Percentiles rank a stretch among this genome's conserved stretches.
phyloP scores from a whole-genome alignment of 2,888 invertebrate genomes.

The Ochropacha duplaris region DNA sequence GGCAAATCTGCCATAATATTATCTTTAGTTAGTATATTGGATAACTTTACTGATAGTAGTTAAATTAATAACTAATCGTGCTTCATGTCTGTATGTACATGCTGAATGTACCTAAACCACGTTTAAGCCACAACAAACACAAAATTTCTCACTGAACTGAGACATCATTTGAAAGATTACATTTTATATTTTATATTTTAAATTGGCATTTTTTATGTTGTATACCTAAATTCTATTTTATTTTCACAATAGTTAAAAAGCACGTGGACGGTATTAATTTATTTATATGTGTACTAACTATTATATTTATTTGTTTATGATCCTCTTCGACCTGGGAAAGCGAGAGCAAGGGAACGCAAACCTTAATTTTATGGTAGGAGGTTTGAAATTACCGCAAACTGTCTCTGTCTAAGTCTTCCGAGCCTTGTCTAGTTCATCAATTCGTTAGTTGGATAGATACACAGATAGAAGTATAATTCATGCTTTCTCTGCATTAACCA shows the following conservation, averaged over 20 bases:
- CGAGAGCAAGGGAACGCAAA: conserved; percentile 78
- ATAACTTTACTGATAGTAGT: not conserved
- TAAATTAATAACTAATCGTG: not conserved
- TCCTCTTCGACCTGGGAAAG: conserved; percentile 70
- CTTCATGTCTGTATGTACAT: not conserved
- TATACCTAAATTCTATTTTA: not conserved
- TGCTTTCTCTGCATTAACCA: conserved; percentile 28
- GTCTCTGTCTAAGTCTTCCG: conserved; percentile 45
- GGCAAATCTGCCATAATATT: not conserved
- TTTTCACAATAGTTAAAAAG: not conserved
- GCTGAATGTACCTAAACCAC: not conserved
- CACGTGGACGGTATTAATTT: conserved; percentile 1
- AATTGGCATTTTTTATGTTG: not conserved
- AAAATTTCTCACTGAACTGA: not conserved
- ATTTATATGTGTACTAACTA: conserved; percentile 55
- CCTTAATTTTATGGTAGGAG: conserved; percentile 78
- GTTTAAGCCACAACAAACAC: not conserved
- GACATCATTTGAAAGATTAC: not conserved
- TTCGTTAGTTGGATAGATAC: conserved; percentile 12
- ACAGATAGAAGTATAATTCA: conserved; percentile 22
- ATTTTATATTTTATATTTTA: not conserved
- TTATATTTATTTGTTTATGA: conserved; percentile 73
- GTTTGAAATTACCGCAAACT: conserved; percentile 59
- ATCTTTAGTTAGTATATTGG: not conserved
- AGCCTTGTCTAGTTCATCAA: conserved; percentile 24